Conservation (phyloP, 2,113 vertebrate genomes). For the Mohoua ochrocephala region DNA sequence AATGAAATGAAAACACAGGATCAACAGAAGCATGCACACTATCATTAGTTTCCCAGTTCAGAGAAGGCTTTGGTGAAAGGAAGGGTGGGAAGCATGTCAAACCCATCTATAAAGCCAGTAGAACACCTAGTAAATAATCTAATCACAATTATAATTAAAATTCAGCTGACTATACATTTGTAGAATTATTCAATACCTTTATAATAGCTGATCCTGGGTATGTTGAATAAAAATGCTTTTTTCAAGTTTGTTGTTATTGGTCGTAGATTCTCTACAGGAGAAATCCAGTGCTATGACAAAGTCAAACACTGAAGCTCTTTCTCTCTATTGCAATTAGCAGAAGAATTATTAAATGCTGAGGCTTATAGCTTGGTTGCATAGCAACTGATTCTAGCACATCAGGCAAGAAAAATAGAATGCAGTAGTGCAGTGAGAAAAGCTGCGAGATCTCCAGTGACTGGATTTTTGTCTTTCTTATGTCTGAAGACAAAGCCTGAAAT, state of each 20-base stretch:
- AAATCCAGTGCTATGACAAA: background rate
- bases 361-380: conserved; percentile 56
- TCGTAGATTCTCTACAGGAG: rapidly evolving
- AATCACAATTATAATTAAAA: background rate
- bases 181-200: background rate
- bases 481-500: background rate
- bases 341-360: conserved; percentile 44
- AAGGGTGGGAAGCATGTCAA: background rate
- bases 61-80: background rate
- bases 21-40: background rate
- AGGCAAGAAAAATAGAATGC: conserved; percentile 46
- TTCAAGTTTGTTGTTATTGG: background rate
- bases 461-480: background rate
- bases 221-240: background rate
- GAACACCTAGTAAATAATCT: background rate
- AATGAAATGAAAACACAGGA: background rate
- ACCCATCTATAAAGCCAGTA: background rate
- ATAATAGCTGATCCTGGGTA: background rate
- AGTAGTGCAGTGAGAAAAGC: background rate
- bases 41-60: background rate
- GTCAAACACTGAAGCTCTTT: background rate
- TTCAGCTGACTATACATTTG: background rate
- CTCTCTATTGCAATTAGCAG: conserved; percentile 34
- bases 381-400: conserved; percentile 64
- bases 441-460: background rate